These are phyloP conservation scores for Neotoma lepida DNA, from an alignment of 2,113 vertebrate genomes.

Conservation along the genomic window DNA sequence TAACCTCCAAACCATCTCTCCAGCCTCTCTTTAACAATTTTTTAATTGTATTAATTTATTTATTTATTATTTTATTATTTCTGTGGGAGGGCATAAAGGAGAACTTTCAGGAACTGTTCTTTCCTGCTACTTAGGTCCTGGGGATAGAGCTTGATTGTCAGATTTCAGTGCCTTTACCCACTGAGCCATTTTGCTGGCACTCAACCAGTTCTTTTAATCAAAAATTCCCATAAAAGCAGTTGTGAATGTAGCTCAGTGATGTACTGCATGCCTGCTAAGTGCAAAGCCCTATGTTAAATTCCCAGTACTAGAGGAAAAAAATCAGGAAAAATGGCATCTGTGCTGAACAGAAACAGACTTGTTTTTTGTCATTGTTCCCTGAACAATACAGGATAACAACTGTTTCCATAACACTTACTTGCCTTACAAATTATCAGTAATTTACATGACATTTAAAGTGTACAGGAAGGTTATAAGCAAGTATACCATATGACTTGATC, in stretches of 20 bases:
- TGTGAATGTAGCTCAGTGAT: background rate
- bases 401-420: background rate
- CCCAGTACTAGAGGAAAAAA: background rate
- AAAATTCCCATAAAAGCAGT: background rate
- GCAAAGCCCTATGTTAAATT: background rate
- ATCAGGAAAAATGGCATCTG: background rate
- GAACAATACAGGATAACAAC: too few relatives aligned
- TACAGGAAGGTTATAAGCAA: background rate
- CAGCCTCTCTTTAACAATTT: background rate
- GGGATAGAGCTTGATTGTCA: too few relatives aligned
- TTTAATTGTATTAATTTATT: background rate
- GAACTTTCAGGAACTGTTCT: too few relatives aligned
- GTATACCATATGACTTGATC: background rate
- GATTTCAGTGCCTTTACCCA: too few relatives aligned
- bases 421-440: background rate
- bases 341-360: background rate
- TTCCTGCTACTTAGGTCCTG: too few relatives aligned
- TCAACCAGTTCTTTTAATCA: background rate
- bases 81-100: background rate
- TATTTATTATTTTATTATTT: background rate
- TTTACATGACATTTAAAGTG: background rate
- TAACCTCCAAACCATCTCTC: too few relatives aligned
- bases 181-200: background rate
- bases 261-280: background rate
- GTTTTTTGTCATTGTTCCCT: background rate